Percentiles rank a stretch among this genome's conserved stretches.
These are phyloP conservation scores for Paracanthobrama guichenoti DNA, from an alignment of 2,113 vertebrate genomes.

Conservation along the genomic window DNA sequence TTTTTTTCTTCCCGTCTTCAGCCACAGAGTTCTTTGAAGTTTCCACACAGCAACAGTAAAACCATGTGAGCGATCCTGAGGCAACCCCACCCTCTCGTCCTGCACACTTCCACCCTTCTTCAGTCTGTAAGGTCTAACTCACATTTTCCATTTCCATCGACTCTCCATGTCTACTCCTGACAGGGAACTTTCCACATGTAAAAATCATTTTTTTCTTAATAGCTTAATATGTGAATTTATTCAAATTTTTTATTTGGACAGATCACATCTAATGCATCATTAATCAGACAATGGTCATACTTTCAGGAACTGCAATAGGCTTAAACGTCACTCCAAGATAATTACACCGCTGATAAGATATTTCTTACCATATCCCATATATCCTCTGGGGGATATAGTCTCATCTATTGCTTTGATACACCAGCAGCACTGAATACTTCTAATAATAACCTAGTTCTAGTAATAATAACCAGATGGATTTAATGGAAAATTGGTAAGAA, in stretches of 20 bases:
- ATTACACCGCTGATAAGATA: neutral
- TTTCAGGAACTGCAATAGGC: conserved; percentile 21
- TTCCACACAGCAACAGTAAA: conserved; percentile 46
- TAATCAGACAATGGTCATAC: neutral
- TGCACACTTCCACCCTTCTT: conserved; percentile 43
- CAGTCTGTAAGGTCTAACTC: conserved; percentile 53
- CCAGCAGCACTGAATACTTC: conserved; percentile 62
- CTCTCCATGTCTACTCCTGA: conserved; percentile 56
- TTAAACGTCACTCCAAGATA: conserved; percentile 19
- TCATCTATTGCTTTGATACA: conserved; percentile 64
- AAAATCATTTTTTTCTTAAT: conserved; percentile 56
- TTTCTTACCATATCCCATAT: conserved; percentile 47
- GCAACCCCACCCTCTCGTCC: conserved; percentile 64
- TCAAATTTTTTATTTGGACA: neutral
- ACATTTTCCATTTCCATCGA: conserved; percentile 67
- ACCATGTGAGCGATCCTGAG: conserved; percentile 53
- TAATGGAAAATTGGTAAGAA: conserved; percentile 65
- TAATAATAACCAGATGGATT: conserved; percentile 64
- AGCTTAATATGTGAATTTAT: neutral
- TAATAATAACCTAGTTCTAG: conserved; percentile 42
- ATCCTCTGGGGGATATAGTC: conserved; percentile 59
- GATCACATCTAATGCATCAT: neutral
- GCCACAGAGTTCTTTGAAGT: conserved; percentile 48
- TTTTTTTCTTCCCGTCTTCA: conserved; percentile 30
- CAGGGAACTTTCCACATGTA: conserved; percentile 68